Base-by-base conservation (phyloP, 1,140 invertebrate genomes). In the Bombus impatiens region DNA sequence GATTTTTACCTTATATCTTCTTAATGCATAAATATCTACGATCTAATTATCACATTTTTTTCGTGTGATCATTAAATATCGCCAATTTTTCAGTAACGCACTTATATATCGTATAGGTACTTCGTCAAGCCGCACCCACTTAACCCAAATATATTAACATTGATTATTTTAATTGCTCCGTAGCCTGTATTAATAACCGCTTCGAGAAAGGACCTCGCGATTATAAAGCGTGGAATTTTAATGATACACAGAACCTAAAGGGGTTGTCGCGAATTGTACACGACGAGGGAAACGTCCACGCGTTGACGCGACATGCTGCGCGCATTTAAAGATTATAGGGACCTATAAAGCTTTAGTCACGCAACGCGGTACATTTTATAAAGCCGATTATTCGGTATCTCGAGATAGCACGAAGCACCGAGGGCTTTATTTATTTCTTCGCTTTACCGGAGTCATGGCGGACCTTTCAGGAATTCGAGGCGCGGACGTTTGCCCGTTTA, bases 221-320 rank as follows among this genome's bases (percentile, higher is more conserved):
- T 84, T 67, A 42, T 80, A 84, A 84, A 84, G 77, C 77, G 83
- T 59, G 83, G 83, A 84, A 84, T 84, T 84, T 84, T 84, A 84
- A 84, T 80, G 83, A 84, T 76, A 57, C 47, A 53, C 44, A 25
- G 15, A 32, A n/a, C 59, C 59, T 62, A n/a, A 62, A 62, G 59
- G 59, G 18, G 70, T 44, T 25, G 70, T 42, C 37, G 37, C 40
- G 70, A 71, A 71, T 71, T 71, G 42, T 25, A 28, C 40, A 40
- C 25, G 18, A 28, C 25, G 70, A 32, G 35, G 42, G 18, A 78
- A 78, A 32, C 18, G 35, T 78, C 59, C 37, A 44, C 44, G 83
- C 83, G 83, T 53, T 4, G 22, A 37, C 35, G n/a, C 75, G 75
- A 59, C 42, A 25, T 12, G 35, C 1, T 40, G 57, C 42, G 32